Conservation (phyloP, 2,888 invertebrate genomes). For the Caenorhabditis afra region DNA sequence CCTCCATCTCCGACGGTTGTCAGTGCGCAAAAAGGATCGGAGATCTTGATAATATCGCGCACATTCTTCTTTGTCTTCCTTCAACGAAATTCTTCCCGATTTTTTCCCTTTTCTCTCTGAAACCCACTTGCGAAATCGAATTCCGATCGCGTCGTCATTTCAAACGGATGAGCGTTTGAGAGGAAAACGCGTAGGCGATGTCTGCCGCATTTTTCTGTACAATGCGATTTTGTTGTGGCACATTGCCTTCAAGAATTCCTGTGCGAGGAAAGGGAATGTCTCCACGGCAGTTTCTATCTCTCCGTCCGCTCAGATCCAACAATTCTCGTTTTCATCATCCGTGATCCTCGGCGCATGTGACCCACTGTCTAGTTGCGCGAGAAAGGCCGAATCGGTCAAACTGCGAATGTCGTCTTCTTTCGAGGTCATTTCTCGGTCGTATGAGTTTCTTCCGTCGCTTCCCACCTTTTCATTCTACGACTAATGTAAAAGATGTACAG, state of each 20-base stretch:
- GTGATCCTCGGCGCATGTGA: constrained; percentile 44
- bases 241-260: not conserved
- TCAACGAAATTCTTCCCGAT: constrained; percentile 6
- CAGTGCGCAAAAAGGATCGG: constrained; percentile 37
- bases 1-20: constrained; percentile 16
- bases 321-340: constrained; percentile 51
- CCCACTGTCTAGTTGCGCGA: constrained; percentile 54
- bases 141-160: constrained; percentile 12
- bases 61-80: constrained; percentile 1
- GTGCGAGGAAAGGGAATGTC: not conserved
- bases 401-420: constrained; percentile 52
- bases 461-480: constrained; percentile 2
- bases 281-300: not conserved
- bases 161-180: not conserved
- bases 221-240: constrained; percentile 33
- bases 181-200: constrained; percentile 21
- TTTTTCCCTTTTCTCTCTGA: constrained; percentile 13
- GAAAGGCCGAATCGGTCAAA: constrained; percentile 54
- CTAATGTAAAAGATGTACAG: constrained; percentile 32
- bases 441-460: constrained; percentile 39
- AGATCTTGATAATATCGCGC: constrained; percentile 46
- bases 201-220: constrained; percentile 5
- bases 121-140: constrained; percentile 18
- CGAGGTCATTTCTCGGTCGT: constrained; percentile 64
- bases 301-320: constrained; percentile 6